phyloP scores from a whole-genome alignment of 2,797 vertebrate species.

The Zonotrichia albicollis region DNA sequence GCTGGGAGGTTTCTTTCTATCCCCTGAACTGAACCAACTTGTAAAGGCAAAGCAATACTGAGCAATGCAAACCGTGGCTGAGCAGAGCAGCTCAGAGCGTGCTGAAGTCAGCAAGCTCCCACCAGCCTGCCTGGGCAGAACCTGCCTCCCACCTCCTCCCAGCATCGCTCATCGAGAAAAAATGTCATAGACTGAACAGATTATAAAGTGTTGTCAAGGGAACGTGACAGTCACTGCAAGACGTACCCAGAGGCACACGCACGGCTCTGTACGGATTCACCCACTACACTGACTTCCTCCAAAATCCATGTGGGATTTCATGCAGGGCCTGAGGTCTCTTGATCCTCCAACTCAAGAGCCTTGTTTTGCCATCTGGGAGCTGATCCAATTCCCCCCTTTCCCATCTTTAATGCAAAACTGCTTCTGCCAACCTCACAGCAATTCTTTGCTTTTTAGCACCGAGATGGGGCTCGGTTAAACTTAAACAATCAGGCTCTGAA shows the following conservation, averaged over 20 bases:
- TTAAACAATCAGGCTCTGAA: neutral
- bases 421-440: neutral
- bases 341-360: neutral
- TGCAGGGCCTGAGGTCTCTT: neutral
- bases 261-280: rapidly evolving
- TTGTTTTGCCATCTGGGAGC: neutral
- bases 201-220: constrained; percentile 45
- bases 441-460: neutral
- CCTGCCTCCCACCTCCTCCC: constrained; percentile 30
- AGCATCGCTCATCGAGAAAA: neutral
- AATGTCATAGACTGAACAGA: constrained; percentile 36
- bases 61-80: neutral
- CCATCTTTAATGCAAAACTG: neutral
- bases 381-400: neutral
- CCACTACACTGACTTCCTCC: neutral
- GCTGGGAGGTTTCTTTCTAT: neutral
- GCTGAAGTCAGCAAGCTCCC: constrained; percentile 24
- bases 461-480: neutral
- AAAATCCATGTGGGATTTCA: neutral
- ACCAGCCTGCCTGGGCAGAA: neutral
- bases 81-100: neutral
- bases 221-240: constrained; percentile 35
- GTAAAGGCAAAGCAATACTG: neutral
- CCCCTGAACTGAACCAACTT: neutral
- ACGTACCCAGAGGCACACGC: neutral